A percentile compares a stretch with the other conserved stretches of the same genome.
phyloP scores from a whole-genome alignment of 2,113 vertebrate genomes.

The Platichthys stellatus region DNA sequence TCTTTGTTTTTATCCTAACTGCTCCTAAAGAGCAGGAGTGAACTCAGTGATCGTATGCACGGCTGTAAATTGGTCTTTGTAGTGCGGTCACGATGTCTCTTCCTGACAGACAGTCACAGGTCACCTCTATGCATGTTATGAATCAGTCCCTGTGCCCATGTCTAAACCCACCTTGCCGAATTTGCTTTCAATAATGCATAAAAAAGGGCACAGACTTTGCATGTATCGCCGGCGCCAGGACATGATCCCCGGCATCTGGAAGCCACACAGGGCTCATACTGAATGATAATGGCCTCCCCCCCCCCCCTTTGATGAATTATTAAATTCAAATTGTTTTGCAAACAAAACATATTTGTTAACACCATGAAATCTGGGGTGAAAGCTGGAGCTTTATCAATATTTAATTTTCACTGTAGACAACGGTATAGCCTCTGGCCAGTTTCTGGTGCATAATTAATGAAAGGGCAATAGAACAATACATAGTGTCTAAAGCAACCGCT shows the following conservation, averaged over 20 bases:
- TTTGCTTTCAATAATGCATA: constrained; percentile 78
- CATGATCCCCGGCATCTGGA: constrained; percentile 76
- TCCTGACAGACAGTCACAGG: constrained; percentile 52
- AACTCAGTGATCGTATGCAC: neutral
- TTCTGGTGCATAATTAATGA: constrained; percentile 78
- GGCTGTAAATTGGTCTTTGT: constrained; percentile 51
- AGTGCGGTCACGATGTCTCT: constrained; percentile 55
- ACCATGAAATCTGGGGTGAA: constrained; percentile 78
- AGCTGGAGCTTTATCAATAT: constrained; percentile 78
- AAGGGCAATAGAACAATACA: constrained; percentile 54
- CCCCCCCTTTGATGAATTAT: constrained; percentile 76
- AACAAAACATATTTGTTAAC: constrained; percentile 85
- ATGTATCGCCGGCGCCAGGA: constrained; percentile 70
- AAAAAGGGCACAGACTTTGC: constrained; percentile 69
- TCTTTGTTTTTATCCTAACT: neutral
- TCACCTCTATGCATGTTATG: constrained; percentile 63
- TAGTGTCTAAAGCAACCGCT: constrained; percentile 26
- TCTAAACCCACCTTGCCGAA: constrained; percentile 58
- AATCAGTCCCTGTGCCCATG: constrained; percentile 64
- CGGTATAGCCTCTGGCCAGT: constrained; percentile 70
- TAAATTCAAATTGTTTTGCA: constrained; percentile 79
- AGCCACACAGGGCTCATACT: constrained; percentile 47
- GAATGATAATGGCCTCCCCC: constrained; percentile 76
- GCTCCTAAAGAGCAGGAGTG: neutral
- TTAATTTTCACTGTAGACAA: constrained; percentile 79